Evolutionary conservation across 2,888 invertebrate species (phyloP).

Genomic region (Drosophila mayaguana): DNA sequence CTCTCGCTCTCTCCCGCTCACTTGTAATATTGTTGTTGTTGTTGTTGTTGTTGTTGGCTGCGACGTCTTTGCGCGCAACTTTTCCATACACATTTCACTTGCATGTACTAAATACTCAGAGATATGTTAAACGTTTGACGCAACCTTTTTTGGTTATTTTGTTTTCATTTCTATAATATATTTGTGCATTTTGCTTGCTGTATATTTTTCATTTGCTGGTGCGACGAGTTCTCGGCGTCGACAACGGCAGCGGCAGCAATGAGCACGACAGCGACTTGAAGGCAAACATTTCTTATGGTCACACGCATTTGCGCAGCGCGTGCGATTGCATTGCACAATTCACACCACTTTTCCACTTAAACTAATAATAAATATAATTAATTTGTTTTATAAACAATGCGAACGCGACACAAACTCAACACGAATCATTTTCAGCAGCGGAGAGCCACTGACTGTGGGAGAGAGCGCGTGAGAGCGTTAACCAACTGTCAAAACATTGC

Average conservation of each 20-base stretch:
- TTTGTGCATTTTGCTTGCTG: slow-evolving; percentile 38
- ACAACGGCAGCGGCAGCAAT: slow-evolving; percentile 24
- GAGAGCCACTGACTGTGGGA: slow-evolving; percentile 58
- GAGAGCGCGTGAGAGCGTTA: slow-evolving; percentile 44
- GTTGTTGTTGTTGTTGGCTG: slow-evolving; percentile 33
- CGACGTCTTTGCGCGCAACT: slow-evolving; percentile 58
- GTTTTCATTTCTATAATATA: slow-evolving; percentile 32
- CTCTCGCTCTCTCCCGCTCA: slow-evolving; percentile 35
- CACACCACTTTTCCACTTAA: slow-evolving; percentile 53
- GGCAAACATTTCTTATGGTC: slow-evolving; percentile 46
- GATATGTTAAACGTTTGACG: slow-evolving; percentile 2
- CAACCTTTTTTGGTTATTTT: slow-evolving; percentile 26
- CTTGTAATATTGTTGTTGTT: slow-evolving; percentile 24
- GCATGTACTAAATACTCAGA: slow-evolving; percentile 23
- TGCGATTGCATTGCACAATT: slow-evolving; percentile 48
- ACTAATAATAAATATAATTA: slow-evolving; percentile 55
- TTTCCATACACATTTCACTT: slow-evolving; percentile 60
- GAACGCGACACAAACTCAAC: slow-evolving; percentile 71
- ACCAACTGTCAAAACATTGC: slow-evolving; percentile 64
- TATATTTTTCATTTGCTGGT: slow-evolving; percentile 56
- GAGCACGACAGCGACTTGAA: slow-evolving; percentile 24
- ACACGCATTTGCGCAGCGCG: slow-evolving; percentile 20
- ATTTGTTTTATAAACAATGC: slow-evolving; percentile 65
- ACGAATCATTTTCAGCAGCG: slow-evolving; percentile 68
- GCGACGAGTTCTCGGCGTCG: slow-evolving; percentile 48